Conservation (phyloP, 1,140 invertebrate species). For the Euborellia annulipes region DNA sequence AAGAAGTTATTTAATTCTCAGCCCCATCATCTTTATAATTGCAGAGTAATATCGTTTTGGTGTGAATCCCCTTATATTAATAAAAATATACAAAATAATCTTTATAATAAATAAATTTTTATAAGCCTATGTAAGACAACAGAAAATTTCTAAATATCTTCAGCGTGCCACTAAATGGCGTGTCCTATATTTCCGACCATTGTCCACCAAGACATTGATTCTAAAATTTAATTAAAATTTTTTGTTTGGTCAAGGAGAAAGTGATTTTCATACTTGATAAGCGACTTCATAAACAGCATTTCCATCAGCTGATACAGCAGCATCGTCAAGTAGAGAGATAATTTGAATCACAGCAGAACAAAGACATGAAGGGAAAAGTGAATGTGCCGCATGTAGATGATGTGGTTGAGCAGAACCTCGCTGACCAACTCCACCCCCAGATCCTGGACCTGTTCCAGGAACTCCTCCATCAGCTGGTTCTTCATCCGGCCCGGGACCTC, state of each 20-base stretch:
- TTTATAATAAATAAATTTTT: no score
- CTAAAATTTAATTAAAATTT: background rate
- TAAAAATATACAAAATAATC: no score
- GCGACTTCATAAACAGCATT: conserved; percentile 79
- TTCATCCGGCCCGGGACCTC: conserved; percentile 35
- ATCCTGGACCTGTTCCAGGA: conserved; percentile 10
- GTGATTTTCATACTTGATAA: conserved; percentile 64
- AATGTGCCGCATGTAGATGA: conserved; percentile 77
- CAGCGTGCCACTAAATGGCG: no score
- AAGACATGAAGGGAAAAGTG: conserved; percentile 89
- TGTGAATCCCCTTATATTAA: no score
- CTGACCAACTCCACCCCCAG: conserved; percentile 29
- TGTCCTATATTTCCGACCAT: no score
- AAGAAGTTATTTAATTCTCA: no score
- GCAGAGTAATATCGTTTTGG: no score
- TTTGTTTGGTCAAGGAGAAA: no score
- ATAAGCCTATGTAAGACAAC: no score
- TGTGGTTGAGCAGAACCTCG: conserved; percentile 39
- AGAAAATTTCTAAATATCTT: no score
- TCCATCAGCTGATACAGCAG: conserved; percentile 87
- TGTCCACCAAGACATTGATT: no score
- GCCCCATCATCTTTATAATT: no score
- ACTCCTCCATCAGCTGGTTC: conserved; percentile 46
- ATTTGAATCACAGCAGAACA: conserved; percentile 91
- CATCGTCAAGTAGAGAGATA: conserved; percentile 87